Percentiles rank a stretch among this genome's conserved stretches.
phyloP scores from a whole-genome alignment of 1,140 invertebrate species.

The Dreissena rostriformis region DNA sequence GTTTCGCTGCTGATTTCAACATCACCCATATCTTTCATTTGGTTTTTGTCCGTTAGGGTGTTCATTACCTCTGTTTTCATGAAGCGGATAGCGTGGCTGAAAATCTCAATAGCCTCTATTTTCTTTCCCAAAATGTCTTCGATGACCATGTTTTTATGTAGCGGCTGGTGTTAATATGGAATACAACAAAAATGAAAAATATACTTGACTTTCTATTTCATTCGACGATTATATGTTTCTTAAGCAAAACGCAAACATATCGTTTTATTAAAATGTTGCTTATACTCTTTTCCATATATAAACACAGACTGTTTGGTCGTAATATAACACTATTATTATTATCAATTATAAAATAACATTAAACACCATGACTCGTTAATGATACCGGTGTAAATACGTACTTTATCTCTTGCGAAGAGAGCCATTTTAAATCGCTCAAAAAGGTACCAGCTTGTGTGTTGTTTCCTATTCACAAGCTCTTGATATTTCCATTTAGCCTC shows the following conservation, averaged over 20 bases:
- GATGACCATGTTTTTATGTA: conserved; percentile 1
- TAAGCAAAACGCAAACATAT: too few species aligned
- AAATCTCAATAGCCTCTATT: conserved; percentile 32
- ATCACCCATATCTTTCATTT: background rate
- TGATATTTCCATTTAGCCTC: background rate
- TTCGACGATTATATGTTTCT: too few species aligned
- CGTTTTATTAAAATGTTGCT: too few species aligned
- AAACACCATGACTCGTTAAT: too few species aligned
- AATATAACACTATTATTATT: too few species aligned
- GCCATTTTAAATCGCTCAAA: background rate
- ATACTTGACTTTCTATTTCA: too few species aligned
- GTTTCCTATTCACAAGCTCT: background rate
- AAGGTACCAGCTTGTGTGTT: background rate
- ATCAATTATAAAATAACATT: too few species aligned
- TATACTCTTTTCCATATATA: too few species aligned
- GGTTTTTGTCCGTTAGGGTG: background rate
- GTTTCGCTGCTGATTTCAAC: conserved; percentile 1
- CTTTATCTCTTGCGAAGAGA: background rate
- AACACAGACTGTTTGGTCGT: too few species aligned
- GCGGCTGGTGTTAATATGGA: background rate
- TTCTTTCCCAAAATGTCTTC: conserved; percentile 41
- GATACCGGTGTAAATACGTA: background rate
- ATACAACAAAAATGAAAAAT: too few species aligned
- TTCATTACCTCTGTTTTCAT: conserved; percentile 3
- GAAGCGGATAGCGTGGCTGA: conserved; percentile 21